phyloP scores from a whole-genome alignment of 2,797 vertebrate species.

The Xerus rutilus region DNA sequence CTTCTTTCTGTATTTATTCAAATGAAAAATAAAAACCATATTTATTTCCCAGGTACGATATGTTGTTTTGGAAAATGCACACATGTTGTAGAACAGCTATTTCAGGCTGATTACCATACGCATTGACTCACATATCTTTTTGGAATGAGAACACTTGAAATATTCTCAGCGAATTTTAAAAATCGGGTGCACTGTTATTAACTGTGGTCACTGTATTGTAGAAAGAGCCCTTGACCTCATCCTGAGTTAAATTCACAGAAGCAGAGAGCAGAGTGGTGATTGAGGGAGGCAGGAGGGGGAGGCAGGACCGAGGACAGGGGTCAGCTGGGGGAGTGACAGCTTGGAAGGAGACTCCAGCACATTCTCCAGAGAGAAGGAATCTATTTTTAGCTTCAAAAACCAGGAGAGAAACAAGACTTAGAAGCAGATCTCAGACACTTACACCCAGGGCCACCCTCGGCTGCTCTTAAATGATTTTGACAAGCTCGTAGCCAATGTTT shows the following conservation, averaged over 20 bases:
- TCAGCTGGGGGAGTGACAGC: neutral
- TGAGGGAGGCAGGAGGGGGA: neutral
- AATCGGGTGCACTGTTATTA: neutral
- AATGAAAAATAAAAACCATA: neutral
- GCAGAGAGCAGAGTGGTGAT: neutral
- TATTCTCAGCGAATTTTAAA: neutral
- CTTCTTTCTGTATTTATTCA: neutral
- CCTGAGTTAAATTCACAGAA: neutral
- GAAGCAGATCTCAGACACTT: neutral
- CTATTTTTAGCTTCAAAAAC: neutral
- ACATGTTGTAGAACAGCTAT: neutral
- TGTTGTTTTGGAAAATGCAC: neutral
- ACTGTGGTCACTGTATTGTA: neutral
- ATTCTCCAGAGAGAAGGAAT: constrained; percentile 17
- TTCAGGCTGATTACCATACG: neutral
- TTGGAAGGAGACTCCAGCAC: neutral
- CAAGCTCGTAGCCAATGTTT: neutral
- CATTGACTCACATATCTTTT: neutral
- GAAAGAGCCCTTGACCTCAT: neutral
- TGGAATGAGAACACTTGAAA: neutral
- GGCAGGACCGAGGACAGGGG: neutral
- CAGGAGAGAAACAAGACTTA: constrained; percentile 32
- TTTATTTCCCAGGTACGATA: neutral
- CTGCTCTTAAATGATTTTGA: constrained; percentile 15
- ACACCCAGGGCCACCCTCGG: neutral